Evolutionary conservation across 2,888 invertebrate genomes (phyloP), one percentile per base, ranked within the genome.

Genomic region (Heliconius erato): DNA sequence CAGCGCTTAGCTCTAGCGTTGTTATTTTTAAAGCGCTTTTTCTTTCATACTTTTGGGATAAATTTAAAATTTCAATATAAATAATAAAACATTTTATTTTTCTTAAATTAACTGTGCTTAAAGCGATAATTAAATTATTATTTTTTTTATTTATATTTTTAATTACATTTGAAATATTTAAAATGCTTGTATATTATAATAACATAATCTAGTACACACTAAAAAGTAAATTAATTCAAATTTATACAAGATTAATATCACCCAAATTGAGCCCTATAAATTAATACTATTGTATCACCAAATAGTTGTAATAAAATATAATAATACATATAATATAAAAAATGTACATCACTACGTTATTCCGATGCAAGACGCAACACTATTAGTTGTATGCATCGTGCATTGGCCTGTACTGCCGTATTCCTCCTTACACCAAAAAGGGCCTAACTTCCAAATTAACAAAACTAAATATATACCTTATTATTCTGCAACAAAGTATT

Each of bases 381-480:
- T 95, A 94, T 94, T 94, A 95, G 94, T 95, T 95, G 95, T 95
- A 95, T 95, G 96, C 96, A 94, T 93, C 96, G 96, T 94, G 95
- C 96, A 95, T 93, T 95, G 96, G 96, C 96, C 96, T 95, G 95
- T 92, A 94, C 93, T 93, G 93, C 92, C 92, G 91, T 89, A 89
- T 89, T 89, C 86, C 85, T 79, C 77, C 81, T 81, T 84, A 80
- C 67, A 84, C 84, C 63, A 84, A 88, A 71, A 83, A 90, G 93
- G 89, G 81, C 91, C 7, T 88, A 93, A 87, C 84, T 83, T 83
- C 86, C 84, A 28, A 76, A 74, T 32, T 44, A 3, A 35, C 14
- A 6, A 79, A 85, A 72, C 79, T 11, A 0, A 91, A 90, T 88
- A 59, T 32, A 7, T 67, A 84, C 85, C 85, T 71, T 90, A 88